Percentiles rank a stretch among this genome's conserved stretches.
phyloP scores from a whole-genome alignment of 2,888 invertebrate species.

The Hypsopygia costalis region DNA sequence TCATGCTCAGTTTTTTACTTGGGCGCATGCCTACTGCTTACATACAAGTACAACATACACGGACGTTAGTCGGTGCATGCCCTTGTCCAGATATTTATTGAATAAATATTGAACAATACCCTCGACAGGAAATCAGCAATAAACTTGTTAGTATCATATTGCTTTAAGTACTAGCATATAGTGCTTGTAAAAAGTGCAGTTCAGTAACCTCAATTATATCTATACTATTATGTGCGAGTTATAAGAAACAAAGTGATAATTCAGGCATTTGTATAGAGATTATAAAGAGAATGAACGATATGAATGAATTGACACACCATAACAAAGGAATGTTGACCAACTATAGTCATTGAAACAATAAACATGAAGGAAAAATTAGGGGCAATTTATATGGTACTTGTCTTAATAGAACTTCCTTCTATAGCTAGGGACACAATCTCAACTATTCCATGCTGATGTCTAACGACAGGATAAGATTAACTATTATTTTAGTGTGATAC shows the following conservation, averaged over 20 bases:
- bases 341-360: slow-evolving; percentile 28
- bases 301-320: slow-evolving; percentile 6
- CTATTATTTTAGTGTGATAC: no score
- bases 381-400: slow-evolving; percentile 59
- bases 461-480: no score
- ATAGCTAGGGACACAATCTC: slow-evolving; percentile 40
- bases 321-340: slow-evolving; percentile 14
- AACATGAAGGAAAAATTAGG: slow-evolving; percentile 64
- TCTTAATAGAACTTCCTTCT: slow-evolving; percentile 74
- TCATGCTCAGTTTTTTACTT: no score
- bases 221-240: no score
- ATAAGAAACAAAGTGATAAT: slow-evolving; percentile 17
- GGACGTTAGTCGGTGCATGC: slow-evolving; percentile 19
- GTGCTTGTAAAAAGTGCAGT: slow-evolving; percentile 33
- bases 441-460: slow-evolving; percentile 23
- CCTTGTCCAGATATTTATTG: slow-evolving; percentile 50
- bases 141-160: slow-evolving; percentile 53
- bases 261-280: slow-evolving; percentile 15
- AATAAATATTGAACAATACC: slow-evolving; percentile 57
- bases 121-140: slow-evolving; percentile 69
- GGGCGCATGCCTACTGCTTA: not conserved
- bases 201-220: slow-evolving; percentile 31
- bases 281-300: no score
- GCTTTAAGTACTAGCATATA: slow-evolving; percentile 24
- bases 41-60: slow-evolving; percentile 12